Percentiles rank a stretch among this genome's conserved stretches.
Conservation (phyloP, 2,797 vertebrate species). For the Austrolebias charrua region DNA sequence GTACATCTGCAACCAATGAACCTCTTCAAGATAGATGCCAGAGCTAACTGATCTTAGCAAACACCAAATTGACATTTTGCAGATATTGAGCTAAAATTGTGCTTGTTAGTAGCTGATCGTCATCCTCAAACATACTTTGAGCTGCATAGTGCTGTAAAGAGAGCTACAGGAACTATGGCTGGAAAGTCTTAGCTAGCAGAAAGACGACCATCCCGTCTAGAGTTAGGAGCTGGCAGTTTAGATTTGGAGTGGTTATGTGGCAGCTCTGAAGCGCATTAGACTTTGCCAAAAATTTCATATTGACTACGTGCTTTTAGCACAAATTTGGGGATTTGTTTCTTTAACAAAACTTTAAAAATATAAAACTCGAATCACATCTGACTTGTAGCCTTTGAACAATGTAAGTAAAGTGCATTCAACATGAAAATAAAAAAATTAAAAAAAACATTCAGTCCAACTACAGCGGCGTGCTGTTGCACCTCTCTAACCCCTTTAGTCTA, state of each 20-base stretch:
- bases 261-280: neutral
- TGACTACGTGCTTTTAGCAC: constrained; percentile 1
- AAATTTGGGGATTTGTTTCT: neutral
- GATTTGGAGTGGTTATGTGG: neutral
- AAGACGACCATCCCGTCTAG: too few relatives aligned
- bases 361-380: neutral
- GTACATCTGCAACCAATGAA: too few relatives aligned
- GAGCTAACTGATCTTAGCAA: too few relatives aligned
- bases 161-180: neutral
- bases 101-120: too few relatives aligned
- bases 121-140: too few relatives aligned
- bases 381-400: neutral
- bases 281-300: neutral
- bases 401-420: neutral
- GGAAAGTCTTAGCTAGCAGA: neutral
- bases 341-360: neutral
- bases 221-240: too few relatives aligned
- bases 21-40: too few relatives aligned
- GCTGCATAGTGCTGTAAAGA: too few relatives aligned
- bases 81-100: too few relatives aligned
- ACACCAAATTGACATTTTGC: too few relatives aligned
- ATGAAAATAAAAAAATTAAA: too few relatives aligned
- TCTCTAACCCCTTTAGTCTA: constrained; percentile 73
- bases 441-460: constrained; percentile 57
- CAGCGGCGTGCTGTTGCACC: constrained; percentile 83